phyloP scores from a whole-genome alignment of 2,888 invertebrate species.

The Drosophila paracracens region DNA sequence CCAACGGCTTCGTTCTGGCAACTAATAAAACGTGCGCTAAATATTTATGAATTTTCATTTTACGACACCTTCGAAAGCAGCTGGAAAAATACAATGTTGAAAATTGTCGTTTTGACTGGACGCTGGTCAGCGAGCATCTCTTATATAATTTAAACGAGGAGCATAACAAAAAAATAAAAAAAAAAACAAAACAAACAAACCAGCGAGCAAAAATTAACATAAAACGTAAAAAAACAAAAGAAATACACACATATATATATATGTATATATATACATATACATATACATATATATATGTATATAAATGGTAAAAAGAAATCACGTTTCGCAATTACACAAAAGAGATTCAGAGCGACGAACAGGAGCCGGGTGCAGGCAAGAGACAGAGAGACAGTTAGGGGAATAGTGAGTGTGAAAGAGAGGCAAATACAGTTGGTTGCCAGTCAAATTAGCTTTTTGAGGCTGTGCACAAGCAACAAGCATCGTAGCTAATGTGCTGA shows the following conservation, averaged over 20 bases:
- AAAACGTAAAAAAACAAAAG: conserved; percentile 47
- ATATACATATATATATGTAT: neutral
- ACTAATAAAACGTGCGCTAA: conserved; percentile 76
- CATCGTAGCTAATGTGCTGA: conserved; percentile 17
- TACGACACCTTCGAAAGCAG: conserved; percentile 71
- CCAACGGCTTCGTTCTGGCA: conserved; percentile 43
- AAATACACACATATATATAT: conserved; percentile 19
- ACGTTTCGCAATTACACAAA: conserved; percentile 71
- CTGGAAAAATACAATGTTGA: conserved; percentile 43
- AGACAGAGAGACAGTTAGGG: neutral
- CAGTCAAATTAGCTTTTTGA: conserved; percentile 33
- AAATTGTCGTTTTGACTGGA: conserved; percentile 48
- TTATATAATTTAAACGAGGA: conserved; percentile 60
- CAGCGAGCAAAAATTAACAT: conserved; percentile 62
- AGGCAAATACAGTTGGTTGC: conserved; percentile 13
- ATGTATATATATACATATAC: conserved; percentile 2
- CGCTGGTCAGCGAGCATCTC: conserved; percentile 42
- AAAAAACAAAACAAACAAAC: conserved; percentile 26
- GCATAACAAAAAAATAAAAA: conserved; percentile 15
- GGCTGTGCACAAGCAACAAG: conserved; percentile 9
- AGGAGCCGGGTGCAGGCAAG: conserved; percentile 2
- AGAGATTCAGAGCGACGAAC: conserved; percentile 21
- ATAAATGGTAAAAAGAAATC: conserved; percentile 51
- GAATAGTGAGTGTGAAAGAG: neutral
- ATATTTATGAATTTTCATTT: conserved; percentile 77